Conservation (phyloP, 2,888 invertebrate species). For the Apotomis betuletana region DNA sequence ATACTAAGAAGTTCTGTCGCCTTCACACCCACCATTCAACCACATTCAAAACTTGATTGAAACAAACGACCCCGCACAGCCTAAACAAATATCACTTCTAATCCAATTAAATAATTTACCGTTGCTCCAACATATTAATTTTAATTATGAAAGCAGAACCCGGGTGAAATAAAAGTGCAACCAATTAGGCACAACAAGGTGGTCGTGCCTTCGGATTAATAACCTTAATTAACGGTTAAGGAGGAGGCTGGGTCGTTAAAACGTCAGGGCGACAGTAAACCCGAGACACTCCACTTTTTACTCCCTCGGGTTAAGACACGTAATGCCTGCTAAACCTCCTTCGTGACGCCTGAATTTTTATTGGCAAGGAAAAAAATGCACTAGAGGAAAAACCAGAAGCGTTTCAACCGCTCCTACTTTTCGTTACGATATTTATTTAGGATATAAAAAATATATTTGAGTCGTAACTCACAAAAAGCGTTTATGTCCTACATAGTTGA, state of each 20-base stretch:
- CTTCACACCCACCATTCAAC: neutral
- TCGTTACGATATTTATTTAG: too few relatives aligned
- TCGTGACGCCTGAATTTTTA: neutral
- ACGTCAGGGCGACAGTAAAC: slow-evolving; percentile 59
- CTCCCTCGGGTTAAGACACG: slow-evolving; percentile 20
- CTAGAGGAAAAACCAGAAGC: neutral
- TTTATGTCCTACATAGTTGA: too few relatives aligned
- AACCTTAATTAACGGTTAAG: slow-evolving; percentile 78
- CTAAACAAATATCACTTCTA: slow-evolving; percentile 22
- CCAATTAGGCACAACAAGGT: slow-evolving; percentile 81
- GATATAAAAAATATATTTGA: too few relatives aligned
- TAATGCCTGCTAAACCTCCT: slow-evolving; percentile 25
- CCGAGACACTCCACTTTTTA: slow-evolving; percentile 45
- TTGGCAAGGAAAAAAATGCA: slow-evolving; percentile 1
- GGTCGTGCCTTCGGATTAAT: slow-evolving; percentile 78
- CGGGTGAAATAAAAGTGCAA: slow-evolving; percentile 75
- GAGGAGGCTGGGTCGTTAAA: slow-evolving; percentile 68
- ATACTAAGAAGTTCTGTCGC: neutral
- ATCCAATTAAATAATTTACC: slow-evolving; percentile 23
- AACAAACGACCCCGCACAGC: slow-evolving; percentile 6
- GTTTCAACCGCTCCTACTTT: too few relatives aligned
- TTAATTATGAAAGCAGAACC: slow-evolving; percentile 69
- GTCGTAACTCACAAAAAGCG: too few relatives aligned
- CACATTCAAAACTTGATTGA: neutral
- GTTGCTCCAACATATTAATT: slow-evolving; percentile 50